Conservation (phyloP, 2,113 vertebrate species). For the Tupaia tana region DNA sequence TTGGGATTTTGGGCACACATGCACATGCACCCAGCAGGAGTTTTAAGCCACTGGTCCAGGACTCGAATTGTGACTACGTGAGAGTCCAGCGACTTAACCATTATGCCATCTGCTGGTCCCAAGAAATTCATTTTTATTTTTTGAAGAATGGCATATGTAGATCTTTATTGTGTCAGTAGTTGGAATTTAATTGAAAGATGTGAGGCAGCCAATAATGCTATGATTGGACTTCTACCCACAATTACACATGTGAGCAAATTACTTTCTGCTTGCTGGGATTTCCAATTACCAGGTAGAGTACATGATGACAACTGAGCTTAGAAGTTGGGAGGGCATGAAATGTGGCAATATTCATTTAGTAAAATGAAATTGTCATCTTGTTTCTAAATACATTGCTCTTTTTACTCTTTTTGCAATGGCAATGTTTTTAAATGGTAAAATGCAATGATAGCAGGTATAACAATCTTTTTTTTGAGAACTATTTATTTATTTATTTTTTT, state of each 20-base stretch:
- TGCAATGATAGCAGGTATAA: neutral
- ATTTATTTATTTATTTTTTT: neutral
- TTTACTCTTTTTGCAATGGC: neutral
- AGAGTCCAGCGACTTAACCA: too few species aligned
- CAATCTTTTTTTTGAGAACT: too few species aligned
- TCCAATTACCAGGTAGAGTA: neutral
- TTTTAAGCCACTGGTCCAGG: too few species aligned
- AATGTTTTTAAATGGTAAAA: constrained; percentile 1
- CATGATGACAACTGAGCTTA: neutral
- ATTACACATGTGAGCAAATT: neutral
- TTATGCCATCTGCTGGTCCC: neutral
- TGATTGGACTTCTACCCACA: neutral
- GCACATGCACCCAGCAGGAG: too few species aligned
- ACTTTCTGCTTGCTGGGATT: neutral
- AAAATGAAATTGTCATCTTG: neutral
- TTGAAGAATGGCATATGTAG: neutral
- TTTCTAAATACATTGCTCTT: neutral
- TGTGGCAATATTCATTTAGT: neutral
- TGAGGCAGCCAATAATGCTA: neutral
- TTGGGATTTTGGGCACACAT: too few species aligned
- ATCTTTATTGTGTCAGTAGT: neutral
- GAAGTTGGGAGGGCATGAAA: neutral
- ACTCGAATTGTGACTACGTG: too few species aligned
- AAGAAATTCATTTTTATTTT: neutral
- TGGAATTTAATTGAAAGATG: constrained; percentile 9